Conservation (phyloP, 2,113 vertebrate genomes). For the Syngnathus floridae region DNA sequence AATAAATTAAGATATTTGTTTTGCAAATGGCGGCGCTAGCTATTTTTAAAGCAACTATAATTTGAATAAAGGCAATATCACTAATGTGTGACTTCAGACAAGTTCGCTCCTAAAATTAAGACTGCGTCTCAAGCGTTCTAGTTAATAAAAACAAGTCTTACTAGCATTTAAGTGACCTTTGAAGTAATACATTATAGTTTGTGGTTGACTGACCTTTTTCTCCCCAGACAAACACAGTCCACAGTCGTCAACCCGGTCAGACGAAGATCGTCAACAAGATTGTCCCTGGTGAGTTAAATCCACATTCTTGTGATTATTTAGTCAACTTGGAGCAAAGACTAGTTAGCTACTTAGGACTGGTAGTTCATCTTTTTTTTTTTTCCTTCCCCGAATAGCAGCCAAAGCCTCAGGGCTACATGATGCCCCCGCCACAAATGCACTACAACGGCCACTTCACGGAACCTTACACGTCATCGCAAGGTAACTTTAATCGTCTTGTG, state of each 20-base stretch:
- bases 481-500: constrained; percentile 56
- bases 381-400: constrained; percentile 66
- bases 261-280: constrained; percentile 83
- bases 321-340: not conserved
- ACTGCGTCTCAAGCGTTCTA: not conserved
- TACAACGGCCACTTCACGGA: constrained; percentile 93
- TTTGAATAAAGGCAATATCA: not conserved
- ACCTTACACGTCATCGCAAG: constrained; percentile 90
- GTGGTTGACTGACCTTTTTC: constrained; percentile 2
- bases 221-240: constrained; percentile 79
- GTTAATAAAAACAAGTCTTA: not conserved
- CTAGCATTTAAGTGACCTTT: not conserved
- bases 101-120: not conserved
- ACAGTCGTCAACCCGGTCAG: constrained; percentile 83
- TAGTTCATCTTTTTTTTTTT: constrained; percentile 24
- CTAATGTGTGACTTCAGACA: not conserved
- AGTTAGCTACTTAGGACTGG: not conserved
- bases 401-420: constrained; percentile 87
- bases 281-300: constrained; percentile 83
- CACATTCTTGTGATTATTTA: not conserved
- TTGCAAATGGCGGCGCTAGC: no score
- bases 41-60: not conserved
- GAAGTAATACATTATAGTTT: not conserved
- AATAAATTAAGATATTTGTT: no score
- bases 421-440: constrained; percentile 86